Percentiles rank a stretch among this genome's conserved stretches.
These are phyloP conservation scores for Cydia amplana DNA, from an alignment of 1,140 invertebrate species.

Conservation along the genomic window DNA sequence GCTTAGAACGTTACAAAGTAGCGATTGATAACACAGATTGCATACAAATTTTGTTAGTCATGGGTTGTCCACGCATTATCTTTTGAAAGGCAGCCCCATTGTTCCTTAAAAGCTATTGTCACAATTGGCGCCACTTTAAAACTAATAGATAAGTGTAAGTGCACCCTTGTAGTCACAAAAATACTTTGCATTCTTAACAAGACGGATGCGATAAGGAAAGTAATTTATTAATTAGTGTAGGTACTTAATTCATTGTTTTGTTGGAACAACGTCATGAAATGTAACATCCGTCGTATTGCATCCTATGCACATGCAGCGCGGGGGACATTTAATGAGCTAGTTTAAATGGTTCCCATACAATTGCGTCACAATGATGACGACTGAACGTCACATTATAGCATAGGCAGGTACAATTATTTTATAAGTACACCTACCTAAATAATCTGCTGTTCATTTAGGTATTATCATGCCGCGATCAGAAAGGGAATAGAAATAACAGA, in stretches of 20 bases:
- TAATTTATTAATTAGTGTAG: slow-evolving; percentile 20
- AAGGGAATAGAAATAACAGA: too few species aligned
- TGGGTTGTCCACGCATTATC: slow-evolving; percentile 45
- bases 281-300: slow-evolving; percentile 60
- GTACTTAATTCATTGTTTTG: slow-evolving; percentile 14
- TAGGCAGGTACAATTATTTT: too few species aligned
- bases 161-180: slow-evolving; percentile 2
- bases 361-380: slow-evolving; percentile 26
- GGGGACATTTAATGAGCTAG: slow-evolving; percentile 60
- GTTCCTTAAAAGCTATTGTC: slow-evolving; percentile 39
- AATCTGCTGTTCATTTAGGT: too few species aligned
- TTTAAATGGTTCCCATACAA: not conserved
- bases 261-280: slow-evolving; percentile 20
- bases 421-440: too few species aligned
- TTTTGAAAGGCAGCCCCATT: slow-evolving; percentile 50
- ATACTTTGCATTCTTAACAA: slow-evolving; percentile 23
- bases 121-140: slow-evolving; percentile 38
- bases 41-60: slow-evolving; percentile 23
- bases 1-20: not conserved
- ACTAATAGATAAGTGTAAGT: slow-evolving; percentile 18
- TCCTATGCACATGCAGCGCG: slow-evolving; percentile 48
- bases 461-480: too few species aligned
- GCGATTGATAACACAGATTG: slow-evolving; percentile 26
- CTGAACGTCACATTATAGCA: not conserved
- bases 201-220: slow-evolving; percentile 7